Base-by-base conservation (phyloP, 1,140 invertebrate genomes). In the Macrobrachium rosenbergii region DNA sequence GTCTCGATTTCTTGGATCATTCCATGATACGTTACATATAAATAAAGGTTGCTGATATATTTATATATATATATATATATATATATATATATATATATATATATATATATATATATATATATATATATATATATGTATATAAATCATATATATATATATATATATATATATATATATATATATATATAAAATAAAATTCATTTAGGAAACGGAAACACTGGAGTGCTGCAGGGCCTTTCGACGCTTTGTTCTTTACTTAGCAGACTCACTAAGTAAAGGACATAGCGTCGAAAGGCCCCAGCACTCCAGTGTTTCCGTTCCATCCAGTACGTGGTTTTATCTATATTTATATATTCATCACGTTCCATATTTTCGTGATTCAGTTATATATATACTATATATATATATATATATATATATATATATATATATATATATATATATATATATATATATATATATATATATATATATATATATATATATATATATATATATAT, bases 401-500 rank as follows among this genome's bases (percentile, higher is more conserved):
- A n/a, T n/a, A n/a, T 67, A 67, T 67, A 67, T 67, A 67, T 67
- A 67, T 67, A 67, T 23, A 67, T 67, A 67, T 67, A 14, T 23
- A 67, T 67, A 67, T 67, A 67, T 67, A 67, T 67, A 67, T 23
- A 67, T 67, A 14, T 67, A 67, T 23, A 67, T 67, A n/a, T 67
- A 23, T 23, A 67, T 67, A 14, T 67, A 67, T 23, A 67, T 67
- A 67, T 67, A 67, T 23, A 67, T 67, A 67, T 67, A 67, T 23
- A 14, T 67, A 67, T 23, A 67, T 23, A 67, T 67, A 67, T 67
- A 67, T 23, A 67, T 67, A 67, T 23, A 14, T 23, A 67, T 67
- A 67, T 23, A 67, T 23, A 67, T 67, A 67, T 23, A 67, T 23
- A 14, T 67, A 67, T 23, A 67, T 23, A 67, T 67, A 67, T 23